Evolutionary conservation across 1,140 invertebrate species (phyloP), one percentile per base, ranked within the genome.

Genomic region (Musca domestica): DNA sequence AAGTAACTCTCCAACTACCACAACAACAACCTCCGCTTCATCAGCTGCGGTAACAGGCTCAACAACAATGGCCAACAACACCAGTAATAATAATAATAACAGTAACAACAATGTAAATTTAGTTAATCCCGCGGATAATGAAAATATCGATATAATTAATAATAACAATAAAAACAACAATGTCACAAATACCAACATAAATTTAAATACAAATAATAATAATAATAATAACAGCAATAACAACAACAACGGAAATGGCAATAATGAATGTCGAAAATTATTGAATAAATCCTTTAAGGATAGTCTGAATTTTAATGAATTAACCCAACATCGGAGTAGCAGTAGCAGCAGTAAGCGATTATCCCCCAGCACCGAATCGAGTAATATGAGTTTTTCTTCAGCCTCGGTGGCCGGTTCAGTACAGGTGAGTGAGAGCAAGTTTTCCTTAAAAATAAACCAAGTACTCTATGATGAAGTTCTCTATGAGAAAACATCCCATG

Each of bases 311-410:
- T 66, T 54, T 3, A 41, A 25, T 12, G 47, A 51, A 66, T 25
- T 54, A 20, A 52, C 47, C n/a, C 65, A 66, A 20, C 47, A 23
- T 25, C 56, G 22, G 2, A 61, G 2, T 17, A 61, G 25, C 19
- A 20, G 56, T 9, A 61, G 25, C 5, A 61, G 25, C 65, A 47
- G 72, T 56, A 73, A 76, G 46, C 76, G 74, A 71, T 73, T 71
- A 61, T 73, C 74, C 58, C 70, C 73, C 54, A 72, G 71, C 12
- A 71, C 70, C 66, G 73, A 76, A 71, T 69, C 67, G 49, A 80
- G 77, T 72, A 81, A 81, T 70, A 75, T 73, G 64, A 81, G 79
- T 71, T 81, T 81, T 70, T 81, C 79, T 72, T 81, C 78, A 69
- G 76, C 79, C 69, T 81, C 79, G 49, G 75, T 81, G 56, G 78